These are phyloP conservation scores for Rhabdomys pumilio DNA, from an alignment of 2,797 vertebrate genomes.

Conservation along the genomic window DNA sequence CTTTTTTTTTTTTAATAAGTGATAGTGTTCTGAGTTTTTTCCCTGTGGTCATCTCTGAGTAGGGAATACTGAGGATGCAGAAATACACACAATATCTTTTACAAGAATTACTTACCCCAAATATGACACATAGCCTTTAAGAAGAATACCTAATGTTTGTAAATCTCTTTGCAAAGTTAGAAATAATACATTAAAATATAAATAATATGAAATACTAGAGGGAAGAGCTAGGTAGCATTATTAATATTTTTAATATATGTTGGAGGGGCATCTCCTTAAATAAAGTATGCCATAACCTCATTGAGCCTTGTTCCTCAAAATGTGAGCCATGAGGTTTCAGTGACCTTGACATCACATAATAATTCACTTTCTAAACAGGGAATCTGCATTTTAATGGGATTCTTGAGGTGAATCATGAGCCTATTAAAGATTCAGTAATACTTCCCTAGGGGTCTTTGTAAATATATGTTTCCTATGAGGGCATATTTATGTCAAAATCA, in stretches of 20 bases:
- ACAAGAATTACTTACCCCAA: not conserved
- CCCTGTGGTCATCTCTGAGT: not conserved
- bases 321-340: not conserved
- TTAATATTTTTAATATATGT: not conserved
- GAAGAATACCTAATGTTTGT: not conserved
- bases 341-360: not conserved
- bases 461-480: slow-evolving; percentile 2
- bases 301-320: not conserved
- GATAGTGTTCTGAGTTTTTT: not conserved
- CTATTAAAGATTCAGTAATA: slow-evolving; percentile 45
- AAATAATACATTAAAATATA: slow-evolving; percentile 22
- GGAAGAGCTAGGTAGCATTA: not conserved
- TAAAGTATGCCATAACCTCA: not conserved
- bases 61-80: not conserved
- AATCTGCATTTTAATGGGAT: slow-evolving; percentile 53
- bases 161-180: slow-evolving; percentile 16
- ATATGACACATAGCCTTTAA: not conserved
- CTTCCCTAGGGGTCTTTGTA: slow-evolving; percentile 24
- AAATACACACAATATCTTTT: not conserved
- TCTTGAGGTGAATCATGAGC: slow-evolving; percentile 15
- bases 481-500: not conserved
- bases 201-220: not conserved
- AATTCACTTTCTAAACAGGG: slow-evolving; percentile 30
- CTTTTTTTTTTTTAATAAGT: not conserved
- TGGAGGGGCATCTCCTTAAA: not conserved